Evolutionary conservation across 1,140 invertebrate species (phyloP), one percentile per base, ranked within the genome.

Genomic region (Drosophila neocordata): DNA sequence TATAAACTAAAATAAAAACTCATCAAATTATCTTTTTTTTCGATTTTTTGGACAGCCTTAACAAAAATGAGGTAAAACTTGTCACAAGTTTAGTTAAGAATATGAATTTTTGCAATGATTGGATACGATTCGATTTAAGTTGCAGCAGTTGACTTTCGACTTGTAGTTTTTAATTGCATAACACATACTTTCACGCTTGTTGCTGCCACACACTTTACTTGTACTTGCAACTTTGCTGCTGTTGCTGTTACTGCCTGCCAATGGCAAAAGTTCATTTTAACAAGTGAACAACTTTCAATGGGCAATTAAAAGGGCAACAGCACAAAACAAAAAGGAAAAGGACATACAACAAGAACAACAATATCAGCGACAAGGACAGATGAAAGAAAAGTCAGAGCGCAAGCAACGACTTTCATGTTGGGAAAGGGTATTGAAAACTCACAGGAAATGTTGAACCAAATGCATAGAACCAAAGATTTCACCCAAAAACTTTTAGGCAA

Each of bases 231-330:
- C 70, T 73, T 73, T 15, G 27, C 18, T 20, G 15, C 12, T 24
- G 31, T 31, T 31, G 18, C 15, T n/a, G 41, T n/a, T 27, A 53
- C 70, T 52, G 65, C 73, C 63, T 75, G 78, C 75, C 65, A 88
- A 72, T 65, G 65, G 64, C 69, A 59, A 83, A 88, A 88, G 83
- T 88, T 88, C 83, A 62, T 72, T 88, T 88, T 88, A 88, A 88
- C 83, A 88, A 88, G 76, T 88, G 84, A 88, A 79, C 83, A 88
- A 88, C 83, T 88, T 88, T 88, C 79, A 88, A 88, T 83, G 84
- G 79, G 83, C 83, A 88, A 88, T 88, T 88, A 88, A 88, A 88
- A 83, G 79, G 79, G 82, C 82, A 87, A 48, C 41, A 48, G n/a
- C 69, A 87, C 75, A 87, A 78, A 88, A 80, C 79, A 58, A 70